Base-by-base conservation (phyloP, 2,888 invertebrate species). In the Eupithecia abbreviata region DNA sequence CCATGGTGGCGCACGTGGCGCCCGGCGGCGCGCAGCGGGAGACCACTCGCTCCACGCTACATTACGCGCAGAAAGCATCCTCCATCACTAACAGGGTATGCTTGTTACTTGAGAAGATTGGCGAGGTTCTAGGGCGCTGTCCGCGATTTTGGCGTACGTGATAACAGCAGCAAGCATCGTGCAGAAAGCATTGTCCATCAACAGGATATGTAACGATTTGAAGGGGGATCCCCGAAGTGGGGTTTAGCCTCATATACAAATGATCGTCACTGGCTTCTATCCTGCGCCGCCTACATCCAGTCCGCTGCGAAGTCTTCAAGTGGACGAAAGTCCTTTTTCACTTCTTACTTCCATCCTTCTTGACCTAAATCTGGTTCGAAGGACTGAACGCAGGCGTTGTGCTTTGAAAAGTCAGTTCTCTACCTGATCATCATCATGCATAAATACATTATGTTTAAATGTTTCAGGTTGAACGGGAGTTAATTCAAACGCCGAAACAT, bases 1-100 rank as follows among this genome's bases (percentile, higher is more conserved):
- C 99, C 15, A 99, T 99, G 99, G 98, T 99, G 77, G 99, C 99
- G 3, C 99, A 99, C 92, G 97, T 99, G 65, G 98, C 98, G 2
- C 98, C 99, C 0, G 97, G 98, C 55, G 96, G 96, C 18, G 92
- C 95, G 9, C 97, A 98, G 86, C 97, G 98, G 49, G 99, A 99
- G 88, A 99, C 99, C 90, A 98, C 98, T 3, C 96, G 98, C 83
- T 99, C 99, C 87, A 99, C 99, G 0, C 94, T 99, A 47, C 97
- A 98, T 70, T 99, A 99, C 91, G 99, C 99, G 0, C 98, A 98
- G 89, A 96, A 99, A 76, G 99, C 99, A 3, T 98, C 98, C 84
- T 97, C 98, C 85, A 99, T 99, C 84, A 98, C 98, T n/a, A 98
- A 97, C 84, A 97, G 97, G 95, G 98, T 98, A 83, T 91, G 94